Percentiles rank a stretch among this genome's conserved stretches.
phyloP scores from a whole-genome alignment of 2,888 invertebrate species.

The Mesoligia furuncula region DNA sequence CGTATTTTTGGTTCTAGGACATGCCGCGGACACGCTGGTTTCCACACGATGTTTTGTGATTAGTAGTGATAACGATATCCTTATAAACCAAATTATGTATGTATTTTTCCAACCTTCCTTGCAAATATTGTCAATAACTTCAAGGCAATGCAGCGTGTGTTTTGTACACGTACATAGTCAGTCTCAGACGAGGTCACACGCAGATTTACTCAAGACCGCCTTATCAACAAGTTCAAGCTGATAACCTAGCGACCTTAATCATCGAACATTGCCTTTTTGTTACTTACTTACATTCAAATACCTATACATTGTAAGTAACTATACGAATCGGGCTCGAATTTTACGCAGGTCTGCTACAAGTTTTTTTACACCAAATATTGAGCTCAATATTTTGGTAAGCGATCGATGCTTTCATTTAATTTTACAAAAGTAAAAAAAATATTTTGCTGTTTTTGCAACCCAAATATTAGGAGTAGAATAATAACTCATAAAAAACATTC shows the following conservation, averaged over 20 bases:
- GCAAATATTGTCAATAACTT: constrained; percentile 29
- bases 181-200: constrained; percentile 47
- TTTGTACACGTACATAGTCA: constrained; percentile 23
- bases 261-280: constrained; percentile 37
- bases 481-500: not conserved
- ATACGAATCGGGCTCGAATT: not conserved
- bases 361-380: not conserved
- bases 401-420: not conserved
- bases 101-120: constrained; percentile 2
- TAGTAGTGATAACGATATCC: not conserved
- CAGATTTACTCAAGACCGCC: constrained; percentile 54
- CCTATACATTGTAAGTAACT: not conserved
- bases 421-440: not conserved
- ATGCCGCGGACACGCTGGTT: not conserved
- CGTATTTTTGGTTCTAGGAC: not conserved
- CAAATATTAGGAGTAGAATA: not conserved
- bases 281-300: constrained; percentile 20
- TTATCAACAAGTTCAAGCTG: constrained; percentile 55
- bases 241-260: constrained; percentile 45
- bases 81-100: not conserved
- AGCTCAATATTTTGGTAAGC: not conserved
- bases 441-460: not conserved
- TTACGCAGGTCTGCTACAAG: not conserved
- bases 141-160: constrained; percentile 35
- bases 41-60: not conserved